Percentiles rank a stretch among this genome's conserved stretches.
Evolutionary conservation across 2,888 invertebrate genomes (phyloP).

Genomic region (Plebejus anna): DNA sequence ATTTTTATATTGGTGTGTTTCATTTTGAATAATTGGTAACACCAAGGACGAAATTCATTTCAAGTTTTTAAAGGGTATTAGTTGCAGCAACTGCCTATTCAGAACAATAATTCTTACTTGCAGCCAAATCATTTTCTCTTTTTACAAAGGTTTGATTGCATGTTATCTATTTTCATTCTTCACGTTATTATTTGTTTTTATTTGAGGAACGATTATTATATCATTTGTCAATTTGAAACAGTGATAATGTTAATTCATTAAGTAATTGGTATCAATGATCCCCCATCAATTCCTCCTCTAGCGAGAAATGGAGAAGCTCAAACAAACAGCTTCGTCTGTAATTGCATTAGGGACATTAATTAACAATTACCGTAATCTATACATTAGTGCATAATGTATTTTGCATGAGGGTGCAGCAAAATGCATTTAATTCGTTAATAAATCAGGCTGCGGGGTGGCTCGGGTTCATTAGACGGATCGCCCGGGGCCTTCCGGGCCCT

Average conservation of each 20-base stretch:
- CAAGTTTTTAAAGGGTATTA: not conserved
- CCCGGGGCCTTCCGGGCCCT: slow-evolving; percentile 71
- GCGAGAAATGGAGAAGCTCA: not conserved
- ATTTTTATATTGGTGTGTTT: not conserved
- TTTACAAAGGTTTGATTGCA: no score
- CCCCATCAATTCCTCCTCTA: not conserved
- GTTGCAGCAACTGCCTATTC: no score
- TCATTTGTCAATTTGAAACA: not conserved
- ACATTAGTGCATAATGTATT: slow-evolving; percentile 48
- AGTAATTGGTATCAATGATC: not conserved
- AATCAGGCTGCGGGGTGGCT: slow-evolving; percentile 74
- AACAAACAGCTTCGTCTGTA: not conserved
- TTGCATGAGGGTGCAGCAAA: slow-evolving; percentile 70
- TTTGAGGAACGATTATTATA: no score
- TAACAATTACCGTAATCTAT: slow-evolving; percentile 36
- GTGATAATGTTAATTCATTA: not conserved
- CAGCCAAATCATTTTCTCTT: no score
- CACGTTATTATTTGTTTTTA: no score
- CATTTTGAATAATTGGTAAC: not conserved
- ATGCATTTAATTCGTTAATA: slow-evolving; percentile 80
- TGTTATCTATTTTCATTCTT: no score
- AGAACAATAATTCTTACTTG: no score
- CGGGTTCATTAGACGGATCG: slow-evolving; percentile 77
- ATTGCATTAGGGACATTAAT: slow-evolving; percentile 33
- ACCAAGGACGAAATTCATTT: not conserved